phyloP scores from a whole-genome alignment of 2,888 invertebrate genomes.

The Noctua comes region DNA sequence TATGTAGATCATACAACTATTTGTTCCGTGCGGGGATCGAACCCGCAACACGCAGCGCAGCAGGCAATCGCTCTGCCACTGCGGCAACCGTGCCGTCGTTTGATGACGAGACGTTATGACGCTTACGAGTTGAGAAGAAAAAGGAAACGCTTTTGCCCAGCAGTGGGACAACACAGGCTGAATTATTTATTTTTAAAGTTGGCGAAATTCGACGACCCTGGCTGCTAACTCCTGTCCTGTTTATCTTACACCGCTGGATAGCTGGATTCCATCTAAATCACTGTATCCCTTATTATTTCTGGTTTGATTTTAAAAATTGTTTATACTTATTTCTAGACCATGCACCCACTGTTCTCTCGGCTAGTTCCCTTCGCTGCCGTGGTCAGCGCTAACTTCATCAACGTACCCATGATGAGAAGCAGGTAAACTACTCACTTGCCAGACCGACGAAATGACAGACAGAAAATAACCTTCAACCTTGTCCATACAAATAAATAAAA shows the following conservation, averaged over 20 bases:
- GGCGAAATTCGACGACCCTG: neutral
- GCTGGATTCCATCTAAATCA: neutral
- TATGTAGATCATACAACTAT: too few relatives aligned
- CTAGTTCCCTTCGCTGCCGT: conserved; percentile 99
- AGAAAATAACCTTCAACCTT: too few relatives aligned
- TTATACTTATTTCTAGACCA: conserved; percentile 70
- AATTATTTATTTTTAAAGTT: neutral
- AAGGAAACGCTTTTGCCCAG: neutral
- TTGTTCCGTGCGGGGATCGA: too few relatives aligned
- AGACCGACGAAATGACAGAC: neutral
- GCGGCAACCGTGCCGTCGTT: too few relatives aligned
- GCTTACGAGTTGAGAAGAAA: neutral
- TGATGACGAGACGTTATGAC: neutral
- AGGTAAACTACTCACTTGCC: conserved; percentile 89
- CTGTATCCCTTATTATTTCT: neutral
- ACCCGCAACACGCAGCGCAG: too few relatives aligned
- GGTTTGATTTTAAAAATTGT: neutral
- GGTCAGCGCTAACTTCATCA: conserved; percentile 98
- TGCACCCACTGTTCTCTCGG: conserved; percentile 94
- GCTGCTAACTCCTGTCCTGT: neutral
- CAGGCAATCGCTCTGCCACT: too few relatives aligned
- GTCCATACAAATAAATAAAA: too few relatives aligned
- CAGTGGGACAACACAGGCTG: neutral
- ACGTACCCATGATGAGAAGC: conserved; percentile 99
- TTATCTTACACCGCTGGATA: neutral